Base-by-base conservation (phyloP, 1,140 invertebrate species). In the Aphaenogaster ashmeadi region DNA sequence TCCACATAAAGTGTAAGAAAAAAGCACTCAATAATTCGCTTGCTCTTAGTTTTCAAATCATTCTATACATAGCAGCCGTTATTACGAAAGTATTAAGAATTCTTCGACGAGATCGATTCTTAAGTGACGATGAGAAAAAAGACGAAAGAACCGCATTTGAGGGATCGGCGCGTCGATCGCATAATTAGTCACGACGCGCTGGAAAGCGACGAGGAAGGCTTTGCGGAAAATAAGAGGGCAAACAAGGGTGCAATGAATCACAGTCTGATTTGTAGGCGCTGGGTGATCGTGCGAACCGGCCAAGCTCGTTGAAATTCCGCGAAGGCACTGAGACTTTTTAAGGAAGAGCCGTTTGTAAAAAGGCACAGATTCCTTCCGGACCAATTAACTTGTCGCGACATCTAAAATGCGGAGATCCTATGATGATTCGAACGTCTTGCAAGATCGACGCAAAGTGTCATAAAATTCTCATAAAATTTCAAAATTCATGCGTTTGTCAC, bases 181-280 rank as follows among this genome's bases (percentile, higher is more conserved):
- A 54, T 89, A 90, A 90, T 89, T 90, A 90, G 84, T 87, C 83
- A 79, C 77, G 89, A 58, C 67, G 77, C 41, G 50, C 52, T 27
- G 72, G 41, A 27, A 56, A 74, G 66, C 33, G 44, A 60, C 50
- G 66, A 36, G 41, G 1, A 41, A 15, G 15, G 52, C 64, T 71
- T 66, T 38, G 67, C 50, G 18, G 58, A 74, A 89, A 80, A 74
- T 79, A 72, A 80, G 21, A 79, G 54, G 74, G 87, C 36, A 77
- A 89, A 87, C 77, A 81, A 69, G 41, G 11, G 84, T 38, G 50
- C 84, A 69, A 87, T 81, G 88, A 89, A 90, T 90, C 88, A 81
- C 66, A 9, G 41, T 50, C 75, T 81, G 89, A 90, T 90, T 90
- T 87, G 88, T 89, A 90, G 74, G 88, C 88, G 33, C 41, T n/a